Base-by-base conservation (phyloP, 2,797 vertebrate species). In the Scarus forsteni region DNA sequence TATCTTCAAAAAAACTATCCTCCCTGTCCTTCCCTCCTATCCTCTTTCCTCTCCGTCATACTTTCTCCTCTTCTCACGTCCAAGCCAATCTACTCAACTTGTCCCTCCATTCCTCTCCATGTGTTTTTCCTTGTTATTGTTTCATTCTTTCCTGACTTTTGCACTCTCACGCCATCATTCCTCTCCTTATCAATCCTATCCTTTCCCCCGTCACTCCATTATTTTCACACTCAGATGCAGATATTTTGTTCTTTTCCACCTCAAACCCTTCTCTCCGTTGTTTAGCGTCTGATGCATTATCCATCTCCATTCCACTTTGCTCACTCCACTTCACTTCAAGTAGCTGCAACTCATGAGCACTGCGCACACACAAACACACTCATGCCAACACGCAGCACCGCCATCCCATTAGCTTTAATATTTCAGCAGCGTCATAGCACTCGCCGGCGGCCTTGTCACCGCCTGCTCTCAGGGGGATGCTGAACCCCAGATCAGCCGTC, bases 371-470 rank as follows among this genome's bases (percentile, higher is more conserved):
- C 19, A 5, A 58, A 50, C 36, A 35, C 42, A 15, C 35, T 36
- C 57, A 38, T 56, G 60, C 67, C 7, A 46, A 54, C 75, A 66
- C 6, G 59, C 68, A 1, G 77, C 19, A 11, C 75, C 46, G 50
- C 54, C 43, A 70, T 85, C 85, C 90, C 90, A 92, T 93, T 92
- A 90, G 84, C 88, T 84, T 92, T 87, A 92, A 93, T 90, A 91
- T 90, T 93, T 92, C 86, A 92, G 79, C 61, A 73, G 84, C 82
- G 66, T 85, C 88, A 83, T 77, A 82, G 75, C 72, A 18, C 71
- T 82, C 46, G 72, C 90, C 79, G 57, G 75, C 16, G 69, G 87
- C 84, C 89, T 85, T 84, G 88, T 91, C 90, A 83, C 73, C 63
- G 70, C 79, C 84, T 34, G 66, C 35, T 70, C 86, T 75, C 85